phyloP scores from a whole-genome alignment of 2,113 vertebrate genomes.

The Cnemophilus loriae region DNA sequence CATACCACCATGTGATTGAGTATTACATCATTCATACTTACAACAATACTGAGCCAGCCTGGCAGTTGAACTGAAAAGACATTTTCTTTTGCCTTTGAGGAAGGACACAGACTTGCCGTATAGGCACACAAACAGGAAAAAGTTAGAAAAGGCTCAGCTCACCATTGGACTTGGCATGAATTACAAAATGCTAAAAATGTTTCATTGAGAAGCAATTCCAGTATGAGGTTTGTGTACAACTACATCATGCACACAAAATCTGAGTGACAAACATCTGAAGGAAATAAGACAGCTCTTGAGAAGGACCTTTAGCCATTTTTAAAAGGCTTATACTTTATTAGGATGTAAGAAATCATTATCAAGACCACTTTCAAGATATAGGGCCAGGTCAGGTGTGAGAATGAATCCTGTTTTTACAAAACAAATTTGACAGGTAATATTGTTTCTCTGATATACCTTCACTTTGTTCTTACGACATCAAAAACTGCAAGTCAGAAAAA shows the following conservation, averaged over 20 bases:
- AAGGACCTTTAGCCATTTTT: neutral
- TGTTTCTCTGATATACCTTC: neutral
- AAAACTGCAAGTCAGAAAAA: neutral
- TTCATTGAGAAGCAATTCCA: neutral
- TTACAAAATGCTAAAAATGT: neutral
- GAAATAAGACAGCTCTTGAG: neutral
- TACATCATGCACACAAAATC: neutral
- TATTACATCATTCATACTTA: neutral
- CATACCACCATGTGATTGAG: neutral
- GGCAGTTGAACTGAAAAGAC: slow-evolving; percentile 20
- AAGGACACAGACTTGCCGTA: neutral
- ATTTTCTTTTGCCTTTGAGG: slow-evolving; percentile 16
- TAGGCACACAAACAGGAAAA: neutral
- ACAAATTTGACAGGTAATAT: neutral
- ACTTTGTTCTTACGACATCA: neutral
- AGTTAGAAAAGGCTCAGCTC: neutral
- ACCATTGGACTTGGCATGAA: neutral
- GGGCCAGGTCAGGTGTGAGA: neutral
- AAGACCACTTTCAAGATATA: neutral
- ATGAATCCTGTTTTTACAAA: neutral
- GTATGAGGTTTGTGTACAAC: neutral
- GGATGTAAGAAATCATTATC: neutral
- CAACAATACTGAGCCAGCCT: slow-evolving; percentile 8
- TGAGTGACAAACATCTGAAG: neutral
- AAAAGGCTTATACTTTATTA: neutral